A percentile compares a stretch with the other conserved stretches of the same genome.
phyloP scores from a whole-genome alignment of 2,797 vertebrate species.

The Cryptoblepharus egeriae region DNA sequence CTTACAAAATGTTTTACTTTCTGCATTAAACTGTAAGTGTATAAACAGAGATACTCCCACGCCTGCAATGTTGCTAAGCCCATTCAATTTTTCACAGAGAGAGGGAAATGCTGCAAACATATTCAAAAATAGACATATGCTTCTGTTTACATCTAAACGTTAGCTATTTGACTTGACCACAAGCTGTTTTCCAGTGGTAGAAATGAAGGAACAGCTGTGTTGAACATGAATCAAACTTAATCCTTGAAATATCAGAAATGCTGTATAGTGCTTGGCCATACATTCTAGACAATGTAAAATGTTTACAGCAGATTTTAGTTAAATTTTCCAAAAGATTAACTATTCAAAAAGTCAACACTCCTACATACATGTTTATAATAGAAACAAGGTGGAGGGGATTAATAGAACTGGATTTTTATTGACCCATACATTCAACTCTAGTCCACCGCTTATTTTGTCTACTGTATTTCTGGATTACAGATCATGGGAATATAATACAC shows the following conservation, averaged over 20 bases:
- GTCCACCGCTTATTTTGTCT: not conserved
- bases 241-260: conserved; percentile 63
- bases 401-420: not conserved
- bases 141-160: conserved; percentile 60
- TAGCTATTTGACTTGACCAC: conserved; percentile 61
- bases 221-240: conserved; percentile 68
- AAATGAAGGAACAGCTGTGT: conserved; percentile 70
- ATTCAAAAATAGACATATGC: conserved; percentile 38
- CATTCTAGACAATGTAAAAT: conserved; percentile 58
- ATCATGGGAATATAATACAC: conserved; percentile 4
- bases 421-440: not conserved
- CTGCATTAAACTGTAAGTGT: not conserved
- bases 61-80: not conserved
- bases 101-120: conserved; percentile 40
- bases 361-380: conserved; percentile 25
- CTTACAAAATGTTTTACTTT: not conserved
- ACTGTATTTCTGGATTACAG: conserved; percentile 11
- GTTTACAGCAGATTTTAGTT: conserved; percentile 53
- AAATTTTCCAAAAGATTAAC: conserved; percentile 43
- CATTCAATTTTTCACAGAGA: conserved; percentile 10
- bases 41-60: conserved; percentile 9
- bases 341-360: conserved; percentile 20
- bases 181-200: conserved; percentile 61
- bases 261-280: conserved; percentile 29
- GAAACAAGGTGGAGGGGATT: not conserved